phyloP scores from a whole-genome alignment of 2,797 vertebrate genomes.

The Sebastes vulpes region DNA sequence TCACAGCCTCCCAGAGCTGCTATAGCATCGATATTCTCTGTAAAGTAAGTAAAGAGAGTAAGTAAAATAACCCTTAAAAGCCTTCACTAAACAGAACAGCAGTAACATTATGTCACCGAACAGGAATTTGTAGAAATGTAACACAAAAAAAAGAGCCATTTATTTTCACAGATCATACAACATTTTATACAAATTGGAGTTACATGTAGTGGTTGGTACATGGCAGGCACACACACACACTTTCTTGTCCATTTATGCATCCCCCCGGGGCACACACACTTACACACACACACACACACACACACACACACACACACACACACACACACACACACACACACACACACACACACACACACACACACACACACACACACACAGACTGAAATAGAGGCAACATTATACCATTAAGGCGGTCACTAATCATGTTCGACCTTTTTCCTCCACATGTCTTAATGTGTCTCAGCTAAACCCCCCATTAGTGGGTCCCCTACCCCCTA shows the following conservation, averaged over 20 bases:
- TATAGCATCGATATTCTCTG: background rate
- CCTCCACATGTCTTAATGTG: constrained; percentile 47
- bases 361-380: background rate
- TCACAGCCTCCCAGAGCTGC: too few species aligned
- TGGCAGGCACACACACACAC: background rate
- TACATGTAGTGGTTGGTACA: background rate
- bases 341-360: background rate
- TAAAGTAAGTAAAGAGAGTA: too few species aligned
- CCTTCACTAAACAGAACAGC: background rate
- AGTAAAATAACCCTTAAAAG: background rate
- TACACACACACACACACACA: background rate
- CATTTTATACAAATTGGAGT: background rate
- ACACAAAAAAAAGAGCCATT: background rate
- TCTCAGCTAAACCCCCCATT: constrained; percentile 43
- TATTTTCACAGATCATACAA: background rate
- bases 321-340: background rate
- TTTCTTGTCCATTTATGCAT: background rate
- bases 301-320: background rate
- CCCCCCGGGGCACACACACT: background rate
- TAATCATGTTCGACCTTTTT: constrained; percentile 50
- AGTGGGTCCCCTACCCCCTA: background rate
- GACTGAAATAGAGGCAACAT: constrained; percentile 37
- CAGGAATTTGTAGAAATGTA: background rate
- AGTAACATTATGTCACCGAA: background rate
- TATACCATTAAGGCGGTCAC: constrained; percentile 51